Evolutionary conservation across 2,797 vertebrate species (phyloP).

Genomic region (Holocentrus rufus): DNA sequence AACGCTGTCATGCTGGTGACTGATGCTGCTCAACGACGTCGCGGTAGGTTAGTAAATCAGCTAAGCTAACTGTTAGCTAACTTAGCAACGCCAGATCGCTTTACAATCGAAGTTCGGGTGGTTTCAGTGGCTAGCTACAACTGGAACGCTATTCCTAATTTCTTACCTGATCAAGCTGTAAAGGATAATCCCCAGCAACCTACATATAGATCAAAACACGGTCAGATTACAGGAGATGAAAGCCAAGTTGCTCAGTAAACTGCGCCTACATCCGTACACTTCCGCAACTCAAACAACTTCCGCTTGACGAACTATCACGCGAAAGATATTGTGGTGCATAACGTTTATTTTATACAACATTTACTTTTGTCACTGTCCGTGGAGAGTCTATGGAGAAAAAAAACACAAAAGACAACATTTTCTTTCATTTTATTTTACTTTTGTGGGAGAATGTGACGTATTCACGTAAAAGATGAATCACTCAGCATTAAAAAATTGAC

Average conservation of each 20-base stretch:
- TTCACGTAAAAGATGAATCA: too few relatives aligned
- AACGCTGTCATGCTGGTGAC: neutral
- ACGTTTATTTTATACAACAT: too few relatives aligned
- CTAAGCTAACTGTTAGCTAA: constrained; percentile 47
- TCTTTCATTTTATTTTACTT: too few relatives aligned
- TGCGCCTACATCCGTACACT: constrained; percentile 54
- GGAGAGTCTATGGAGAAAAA: too few relatives aligned
- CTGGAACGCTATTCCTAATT: rapidly evolving
- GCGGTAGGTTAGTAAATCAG: constrained; percentile 35
- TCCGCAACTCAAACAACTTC: constrained; percentile 74
- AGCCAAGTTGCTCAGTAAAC: neutral
- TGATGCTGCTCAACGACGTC: constrained; percentile 13
- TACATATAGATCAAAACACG: constrained; percentile 45
- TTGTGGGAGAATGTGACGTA: too few relatives aligned
- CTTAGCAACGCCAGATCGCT: neutral
- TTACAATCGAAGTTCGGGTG: neutral
- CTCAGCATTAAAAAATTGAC: too few relatives aligned
- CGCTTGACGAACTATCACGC: constrained; percentile 23
- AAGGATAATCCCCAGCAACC: neutral
- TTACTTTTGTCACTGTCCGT: too few relatives aligned
- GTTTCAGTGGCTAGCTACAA: rapidly evolving
- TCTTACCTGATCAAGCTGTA: constrained; percentile 61
- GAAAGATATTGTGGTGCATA: too few relatives aligned
- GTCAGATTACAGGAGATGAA: neutral
- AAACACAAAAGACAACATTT: too few relatives aligned